These are phyloP conservation scores for Atta cephalotes DNA, from an alignment of 1,140 invertebrate genomes.

Conservation along the genomic window DNA sequence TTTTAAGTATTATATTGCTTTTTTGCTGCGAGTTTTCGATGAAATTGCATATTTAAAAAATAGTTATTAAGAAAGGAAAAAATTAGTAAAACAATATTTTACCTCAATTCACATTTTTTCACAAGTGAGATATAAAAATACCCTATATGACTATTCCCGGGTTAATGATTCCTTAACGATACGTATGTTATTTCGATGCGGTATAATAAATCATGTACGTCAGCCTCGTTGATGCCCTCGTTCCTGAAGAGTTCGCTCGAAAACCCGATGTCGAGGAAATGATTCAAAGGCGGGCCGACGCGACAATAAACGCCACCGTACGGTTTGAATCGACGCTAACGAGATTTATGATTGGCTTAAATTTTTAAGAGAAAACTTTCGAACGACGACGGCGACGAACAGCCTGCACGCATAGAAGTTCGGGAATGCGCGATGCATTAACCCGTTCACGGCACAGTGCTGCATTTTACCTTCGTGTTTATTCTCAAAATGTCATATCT, in stretches of 20 bases:
- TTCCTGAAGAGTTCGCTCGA: neutral
- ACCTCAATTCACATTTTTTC: no score
- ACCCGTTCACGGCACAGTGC: neutral
- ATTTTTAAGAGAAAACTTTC: slow-evolving; percentile 66
- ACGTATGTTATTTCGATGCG: slow-evolving; percentile 1
- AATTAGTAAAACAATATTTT: no score
- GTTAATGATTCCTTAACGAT: slow-evolving; percentile 7
- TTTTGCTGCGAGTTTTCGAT: no score
- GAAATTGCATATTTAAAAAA: no score
- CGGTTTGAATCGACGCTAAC: slow-evolving; percentile 58
- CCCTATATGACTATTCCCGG: neutral
- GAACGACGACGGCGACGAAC: neutral
- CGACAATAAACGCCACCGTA: slow-evolving; percentile 19
- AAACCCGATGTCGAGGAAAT: slow-evolving; percentile 33
- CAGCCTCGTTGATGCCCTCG: neutral
- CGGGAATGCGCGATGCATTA: slow-evolving; percentile 21
- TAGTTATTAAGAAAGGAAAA: no score
- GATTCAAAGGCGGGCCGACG: slow-evolving; percentile 25
- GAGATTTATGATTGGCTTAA: slow-evolving; percentile 61
- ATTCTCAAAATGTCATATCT: slow-evolving; percentile 25
- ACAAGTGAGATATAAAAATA: no score
- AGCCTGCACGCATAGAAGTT: neutral
- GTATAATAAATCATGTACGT: neutral
- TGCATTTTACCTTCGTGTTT: slow-evolving; percentile 25
- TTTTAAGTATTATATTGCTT: no score